Evolutionary conservation across 1,140 invertebrate genomes (phyloP).

Genomic region (Zophobas atratus): DNA sequence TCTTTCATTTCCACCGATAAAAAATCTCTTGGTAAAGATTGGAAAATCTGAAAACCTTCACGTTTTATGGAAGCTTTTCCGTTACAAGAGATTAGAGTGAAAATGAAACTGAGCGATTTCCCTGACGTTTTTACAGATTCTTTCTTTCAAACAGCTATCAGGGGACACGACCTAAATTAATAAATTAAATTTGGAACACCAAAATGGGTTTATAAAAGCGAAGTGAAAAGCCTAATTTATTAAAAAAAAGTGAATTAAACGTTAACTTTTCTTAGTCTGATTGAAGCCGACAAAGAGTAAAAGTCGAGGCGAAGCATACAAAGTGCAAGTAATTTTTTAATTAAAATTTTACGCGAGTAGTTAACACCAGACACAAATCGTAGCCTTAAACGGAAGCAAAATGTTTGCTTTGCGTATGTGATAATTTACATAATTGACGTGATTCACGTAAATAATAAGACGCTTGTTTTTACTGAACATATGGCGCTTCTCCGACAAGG

Average conservation of each 20-base stretch:
- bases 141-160: background rate
- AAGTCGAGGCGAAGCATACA: background rate
- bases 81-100: slow-evolving; percentile 31
- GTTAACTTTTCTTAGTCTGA: background rate
- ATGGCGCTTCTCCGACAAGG: background rate
- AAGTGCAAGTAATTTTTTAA: slow-evolving; percentile 18
- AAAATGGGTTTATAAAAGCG: background rate
- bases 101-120: slow-evolving; percentile 15
- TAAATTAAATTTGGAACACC: background rate
- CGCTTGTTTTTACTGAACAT: slow-evolving; percentile 12
- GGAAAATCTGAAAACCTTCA: slow-evolving; percentile 32
- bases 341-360: slow-evolving; percentile 15
- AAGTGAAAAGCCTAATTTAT: slow-evolving; percentile 1
- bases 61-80: slow-evolving; percentile 8
- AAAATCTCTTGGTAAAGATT: slow-evolving; percentile 15
- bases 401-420: background rate
- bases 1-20: slow-evolving; percentile 1
- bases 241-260: background rate
- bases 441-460: slow-evolving; percentile 4
- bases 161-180: background rate
- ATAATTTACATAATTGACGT: slow-evolving; percentile 9
- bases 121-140: background rate
- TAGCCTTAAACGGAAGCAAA: slow-evolving; percentile 11
- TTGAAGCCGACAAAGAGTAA: background rate
- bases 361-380: background rate